Conservation (phyloP, 1,140 invertebrate species). For the Notospermus geniculatus region DNA sequence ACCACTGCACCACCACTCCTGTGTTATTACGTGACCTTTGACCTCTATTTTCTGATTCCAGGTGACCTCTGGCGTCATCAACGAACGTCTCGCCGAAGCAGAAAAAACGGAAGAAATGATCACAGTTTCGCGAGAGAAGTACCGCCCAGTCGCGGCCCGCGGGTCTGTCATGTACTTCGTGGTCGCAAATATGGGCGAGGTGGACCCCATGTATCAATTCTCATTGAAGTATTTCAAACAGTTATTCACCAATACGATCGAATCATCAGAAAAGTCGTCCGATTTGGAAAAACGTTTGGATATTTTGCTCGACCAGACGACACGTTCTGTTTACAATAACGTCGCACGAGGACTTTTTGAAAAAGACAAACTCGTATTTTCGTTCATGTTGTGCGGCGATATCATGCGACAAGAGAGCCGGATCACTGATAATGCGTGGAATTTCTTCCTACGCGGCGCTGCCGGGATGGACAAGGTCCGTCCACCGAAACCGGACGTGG, state of each 20-base stretch:
- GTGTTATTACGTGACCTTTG: too few relatives aligned
- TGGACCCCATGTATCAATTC: slow-evolving; percentile 61
- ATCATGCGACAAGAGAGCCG: slow-evolving; percentile 66
- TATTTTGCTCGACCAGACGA: slow-evolving; percentile 55
- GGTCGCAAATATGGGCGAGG: slow-evolving; percentile 55
- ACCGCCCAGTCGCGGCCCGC: slow-evolving; percentile 50
- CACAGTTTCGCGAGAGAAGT: slow-evolving; percentile 50
- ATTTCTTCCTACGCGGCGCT: slow-evolving; percentile 72
- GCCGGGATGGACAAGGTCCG: slow-evolving; percentile 48
- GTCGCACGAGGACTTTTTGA: slow-evolving; percentile 57
- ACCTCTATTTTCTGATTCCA: slow-evolving; percentile 20
- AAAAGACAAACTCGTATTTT: slow-evolving; percentile 57
- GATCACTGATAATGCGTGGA: slow-evolving; percentile 66
- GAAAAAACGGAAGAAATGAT: slow-evolving; percentile 69
- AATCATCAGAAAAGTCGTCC: slow-evolving; percentile 46
- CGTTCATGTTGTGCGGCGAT: slow-evolving; percentile 74
- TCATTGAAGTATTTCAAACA: slow-evolving; percentile 84
- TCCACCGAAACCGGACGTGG: slow-evolving; percentile 43
- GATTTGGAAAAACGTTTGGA: slow-evolving; percentile 43
- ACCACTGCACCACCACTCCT: too few relatives aligned
- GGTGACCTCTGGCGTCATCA: slow-evolving; percentile 62
- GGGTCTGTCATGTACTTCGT: slow-evolving; percentile 59
- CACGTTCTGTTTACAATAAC: slow-evolving; percentile 60
- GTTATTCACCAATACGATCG: slow-evolving; percentile 67
- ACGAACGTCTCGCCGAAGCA: slow-evolving; percentile 73